phyloP scores from a whole-genome alignment of 2,113 vertebrate genomes.

The Sylvilagus bachmani region DNA sequence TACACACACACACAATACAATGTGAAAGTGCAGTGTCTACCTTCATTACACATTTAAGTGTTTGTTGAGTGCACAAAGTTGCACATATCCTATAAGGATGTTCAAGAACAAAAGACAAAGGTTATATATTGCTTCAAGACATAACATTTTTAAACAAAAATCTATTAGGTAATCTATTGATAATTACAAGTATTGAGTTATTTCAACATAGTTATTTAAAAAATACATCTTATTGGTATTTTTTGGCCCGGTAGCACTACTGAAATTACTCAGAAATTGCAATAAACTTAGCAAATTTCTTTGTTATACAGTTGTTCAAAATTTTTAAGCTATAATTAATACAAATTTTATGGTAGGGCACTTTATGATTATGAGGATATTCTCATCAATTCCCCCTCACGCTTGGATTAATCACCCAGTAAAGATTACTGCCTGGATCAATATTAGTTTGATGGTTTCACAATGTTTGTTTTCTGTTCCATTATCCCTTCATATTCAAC shows the following conservation, averaged over 20 bases:
- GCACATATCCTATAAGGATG: neutral
- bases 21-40: neutral
- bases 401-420: neutral
- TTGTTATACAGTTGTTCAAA: neutral
- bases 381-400: neutral
- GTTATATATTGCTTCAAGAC: neutral
- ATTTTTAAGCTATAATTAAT: neutral
- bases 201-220: neutral
- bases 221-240: neutral
- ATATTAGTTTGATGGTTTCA: neutral
- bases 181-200: neutral
- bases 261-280: neutral
- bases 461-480: neutral
- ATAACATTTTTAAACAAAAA: neutral
- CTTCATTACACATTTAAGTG: neutral
- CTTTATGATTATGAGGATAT: neutral
- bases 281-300: neutral
- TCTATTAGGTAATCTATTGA: neutral
- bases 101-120: neutral
- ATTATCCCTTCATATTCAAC: neutral
- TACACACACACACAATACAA: neutral
- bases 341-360: neutral
- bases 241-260: neutral
- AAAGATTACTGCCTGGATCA: neutral
- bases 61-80: neutral